Base-by-base conservation (phyloP, 2,113 vertebrate genomes). In the Peromyscus leucopus region DNA sequence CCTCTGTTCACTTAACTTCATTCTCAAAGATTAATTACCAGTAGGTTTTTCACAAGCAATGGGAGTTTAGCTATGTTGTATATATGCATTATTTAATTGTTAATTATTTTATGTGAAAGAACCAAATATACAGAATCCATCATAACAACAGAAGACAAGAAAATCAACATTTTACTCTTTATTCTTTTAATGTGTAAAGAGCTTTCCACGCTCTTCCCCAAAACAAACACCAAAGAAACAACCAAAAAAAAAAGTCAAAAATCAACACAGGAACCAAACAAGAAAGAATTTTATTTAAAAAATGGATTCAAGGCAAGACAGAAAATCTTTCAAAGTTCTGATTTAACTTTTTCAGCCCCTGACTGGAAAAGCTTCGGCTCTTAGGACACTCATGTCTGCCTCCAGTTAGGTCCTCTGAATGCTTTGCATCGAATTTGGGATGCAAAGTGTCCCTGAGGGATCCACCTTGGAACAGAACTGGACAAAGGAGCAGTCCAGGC, bases 151-250 rank as follows among this genome's bases (percentile, higher is more conserved):
- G 9, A 42, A 90, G 48, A 74, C 86, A 31, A 48, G 55, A 57
- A 92, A 97, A 69, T 79, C 13, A 61, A 69, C 75, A 88, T 69
- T 90, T 90, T 87, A 67, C 67, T 92, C 67, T 95, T 94, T 24
- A 72, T 17, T n/a, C 57, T 90, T 93, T 51, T 78, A 91, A 96
- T 21, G 6, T 78, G 91, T 85, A 80, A 88, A 61, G 61, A n/a
- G 31, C 3, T 75, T 92, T 39, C 48, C 86, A 87, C 9, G 51
- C 87, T 95, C 71, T 63, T 94, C 31, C 51, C 39, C 39, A 71
- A 95, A 92, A 86, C 61, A 67, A 48, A 48, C 63, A 65, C 79
- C 42, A 93, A 71, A 65, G 71, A 91, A 69, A 69, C 0, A 57
- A 42, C 42, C 9, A 63, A 46, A n/a, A 75, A 76, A 63, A 46